These are phyloP conservation scores for Cheilosia soror DNA, from an alignment of 2,888 invertebrate species.

Conservation along the genomic window DNA sequence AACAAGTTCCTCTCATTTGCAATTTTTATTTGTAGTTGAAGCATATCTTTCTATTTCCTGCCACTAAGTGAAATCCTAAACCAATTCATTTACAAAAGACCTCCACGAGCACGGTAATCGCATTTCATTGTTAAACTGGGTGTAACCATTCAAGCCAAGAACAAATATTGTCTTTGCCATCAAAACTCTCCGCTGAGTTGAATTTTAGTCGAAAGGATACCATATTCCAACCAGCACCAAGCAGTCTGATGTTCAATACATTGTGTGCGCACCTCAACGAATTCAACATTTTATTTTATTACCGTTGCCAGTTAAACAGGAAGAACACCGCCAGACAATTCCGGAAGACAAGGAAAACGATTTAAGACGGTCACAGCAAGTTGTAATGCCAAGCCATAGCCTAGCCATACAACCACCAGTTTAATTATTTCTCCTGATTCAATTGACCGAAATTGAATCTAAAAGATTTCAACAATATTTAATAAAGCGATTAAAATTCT, in stretches of 20 bases:
- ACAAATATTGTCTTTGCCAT: constrained; percentile 35
- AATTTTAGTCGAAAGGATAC: constrained; percentile 16
- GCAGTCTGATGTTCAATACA: constrained; percentile 21
- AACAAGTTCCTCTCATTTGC: background rate
- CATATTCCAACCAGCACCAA: background rate
- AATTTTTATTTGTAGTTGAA: background rate
- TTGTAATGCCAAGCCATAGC: background rate
- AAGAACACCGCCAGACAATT: constrained; percentile 6
- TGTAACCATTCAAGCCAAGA: constrained; percentile 11
- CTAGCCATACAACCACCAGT: background rate
- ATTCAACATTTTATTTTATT: constrained; percentile 54
- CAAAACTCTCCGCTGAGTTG: constrained; percentile 26
- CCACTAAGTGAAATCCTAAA: constrained; percentile 16
- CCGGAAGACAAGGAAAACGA: background rate
- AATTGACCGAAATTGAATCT: constrained; percentile 67
- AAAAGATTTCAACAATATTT: constrained; percentile 68
- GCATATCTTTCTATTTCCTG: background rate
- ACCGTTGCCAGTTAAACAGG: constrained; percentile 11
- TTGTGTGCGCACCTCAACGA: constrained; percentile 33
- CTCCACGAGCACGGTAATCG: constrained; percentile 29
- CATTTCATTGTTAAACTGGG: constrained; percentile 30
- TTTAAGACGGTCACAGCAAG: background rate
- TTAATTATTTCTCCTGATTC: constrained; percentile 56
- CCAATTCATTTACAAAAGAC: constrained; percentile 59
- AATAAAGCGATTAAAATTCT: constrained; percentile 73